Base-by-base conservation (phyloP, 1,140 invertebrate genomes). In the Ceratina japonica region DNA sequence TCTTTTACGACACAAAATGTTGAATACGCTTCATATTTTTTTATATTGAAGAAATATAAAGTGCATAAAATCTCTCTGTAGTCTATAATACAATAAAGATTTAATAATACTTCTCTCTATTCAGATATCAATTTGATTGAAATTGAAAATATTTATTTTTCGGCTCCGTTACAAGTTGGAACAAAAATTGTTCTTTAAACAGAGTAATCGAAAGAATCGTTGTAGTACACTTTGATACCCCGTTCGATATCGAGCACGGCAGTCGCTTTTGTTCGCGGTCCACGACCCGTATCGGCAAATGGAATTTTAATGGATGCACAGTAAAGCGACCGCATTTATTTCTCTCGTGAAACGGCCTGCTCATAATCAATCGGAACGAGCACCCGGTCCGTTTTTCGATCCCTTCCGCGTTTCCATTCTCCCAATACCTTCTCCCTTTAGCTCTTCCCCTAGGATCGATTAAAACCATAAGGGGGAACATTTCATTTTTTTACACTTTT, bases 361-460 rank as follows among this genome's bases (percentile, higher is more conserved):
- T 62, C 56, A 80, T 84, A 77, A 85, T 83, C 82, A 83, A 81
- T 81, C 69, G 81, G 80, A 83, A 83, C 81, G 77, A 84, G 77
- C 52, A 18, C 10, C 37, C 4, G 24, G 27, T 77, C 58, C 64
- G 76, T 80, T 85, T 84, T 77, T 81, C 78, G 72, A 65, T 73
- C 70, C 7, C n/a, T 44, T 16, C 18, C 24, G 24, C 3, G 49
- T 31, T 37, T 20, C 52, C 20, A 31, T 70, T 27, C 24, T 24
- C 65, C 15, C 16, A 31, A 31, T 31, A 31, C 27, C 27, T 31
- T 54, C 52, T 8, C 52, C 52, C 52, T 13, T 54, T 18, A 18
- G 12, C 18, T 18, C 52, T 1, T 54, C 52, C 10, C 18, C 52
- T 13, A 54, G 52, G 52, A 18, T 54, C 44, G 64, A 66, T 70